phyloP scores from a whole-genome alignment of 2,888 invertebrate genomes.

The Nowickia ferox region DNA sequence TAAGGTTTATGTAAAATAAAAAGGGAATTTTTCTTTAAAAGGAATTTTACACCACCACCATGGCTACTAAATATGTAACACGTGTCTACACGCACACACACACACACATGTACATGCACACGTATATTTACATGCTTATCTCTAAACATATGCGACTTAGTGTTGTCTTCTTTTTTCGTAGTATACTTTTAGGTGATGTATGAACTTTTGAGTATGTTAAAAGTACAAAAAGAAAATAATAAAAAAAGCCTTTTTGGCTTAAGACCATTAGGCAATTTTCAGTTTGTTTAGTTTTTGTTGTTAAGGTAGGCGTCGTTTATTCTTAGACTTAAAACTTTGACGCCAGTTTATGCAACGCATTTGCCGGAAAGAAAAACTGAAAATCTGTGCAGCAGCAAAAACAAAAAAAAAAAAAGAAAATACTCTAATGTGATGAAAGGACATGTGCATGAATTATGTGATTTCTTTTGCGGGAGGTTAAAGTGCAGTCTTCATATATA shows the following conservation, averaged over 20 bases:
- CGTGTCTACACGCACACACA: conserved; percentile 22
- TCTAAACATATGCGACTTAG: conserved; percentile 37
- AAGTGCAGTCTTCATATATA: conserved; percentile 46
- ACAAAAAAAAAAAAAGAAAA: conserved; percentile 10
- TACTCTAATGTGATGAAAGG: conserved; percentile 54
- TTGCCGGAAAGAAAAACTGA: conserved; percentile 17
- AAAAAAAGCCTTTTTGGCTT: conserved; percentile 56
- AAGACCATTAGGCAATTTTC: conserved; percentile 61
- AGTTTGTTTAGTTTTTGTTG: conserved; percentile 16
- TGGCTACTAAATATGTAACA: conserved; percentile 38
- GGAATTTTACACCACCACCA: conserved; percentile 57
- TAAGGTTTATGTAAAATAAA: conserved; percentile 63
- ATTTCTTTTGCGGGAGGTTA: conserved; percentile 55
- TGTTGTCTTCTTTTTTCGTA: conserved; percentile 16
- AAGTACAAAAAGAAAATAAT: conserved; percentile 34
- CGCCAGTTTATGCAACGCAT: conserved; percentile 70
- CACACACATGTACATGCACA: conserved; percentile 9
- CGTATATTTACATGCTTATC: not conserved
- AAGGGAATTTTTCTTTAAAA: conserved; percentile 54
- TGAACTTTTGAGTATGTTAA: conserved; percentile 68
- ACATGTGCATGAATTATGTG: conserved; percentile 59
- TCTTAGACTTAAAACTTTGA: conserved; percentile 56
- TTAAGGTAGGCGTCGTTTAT: conserved; percentile 57
- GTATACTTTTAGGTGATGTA: conserved; percentile 65
- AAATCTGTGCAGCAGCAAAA: not conserved